Evolutionary conservation across 2,888 invertebrate genomes (phyloP).

Genomic region (Emmelina monodactyla): DNA sequence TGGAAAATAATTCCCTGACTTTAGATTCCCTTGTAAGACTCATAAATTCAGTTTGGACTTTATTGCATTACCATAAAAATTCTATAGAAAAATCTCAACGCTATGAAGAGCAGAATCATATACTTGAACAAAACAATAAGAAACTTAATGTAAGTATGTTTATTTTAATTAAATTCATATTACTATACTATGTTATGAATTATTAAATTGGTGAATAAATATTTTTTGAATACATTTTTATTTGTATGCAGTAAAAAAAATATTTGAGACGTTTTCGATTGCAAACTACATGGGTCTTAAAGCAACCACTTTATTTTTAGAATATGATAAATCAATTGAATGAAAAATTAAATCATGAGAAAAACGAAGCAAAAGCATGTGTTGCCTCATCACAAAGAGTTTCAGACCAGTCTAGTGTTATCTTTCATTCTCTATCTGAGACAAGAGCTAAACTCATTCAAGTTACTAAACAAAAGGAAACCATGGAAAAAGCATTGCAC

Average conservation of each 20-base stretch:
- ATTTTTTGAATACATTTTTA: no score
- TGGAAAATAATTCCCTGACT: slow-evolving; percentile 26
- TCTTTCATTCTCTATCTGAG: slow-evolving; percentile 33
- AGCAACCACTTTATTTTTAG: slow-evolving; percentile 20
- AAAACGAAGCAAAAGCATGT: slow-evolving; percentile 50
- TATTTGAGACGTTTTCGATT: no score
- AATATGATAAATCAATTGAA: slow-evolving; percentile 30
- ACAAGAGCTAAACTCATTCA: slow-evolving; percentile 34
- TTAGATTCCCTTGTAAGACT: slow-evolving; percentile 39
- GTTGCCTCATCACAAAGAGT: slow-evolving; percentile 49
- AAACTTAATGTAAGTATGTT: slow-evolving; percentile 48
- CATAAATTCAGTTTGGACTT: slow-evolving; percentile 43
- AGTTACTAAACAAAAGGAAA: slow-evolving; percentile 44
- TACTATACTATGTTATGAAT: no score
- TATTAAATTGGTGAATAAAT: no score
- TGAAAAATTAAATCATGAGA: slow-evolving; percentile 34
- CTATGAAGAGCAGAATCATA: slow-evolving; percentile 40
- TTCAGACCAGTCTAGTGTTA: slow-evolving; percentile 42
- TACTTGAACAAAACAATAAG: slow-evolving; percentile 43
- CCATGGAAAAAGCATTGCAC: slow-evolving; percentile 34
- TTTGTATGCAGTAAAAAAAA: no score
- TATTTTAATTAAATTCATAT: no score
- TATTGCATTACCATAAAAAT: slow-evolving; percentile 42
- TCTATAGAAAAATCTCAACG: slow-evolving; percentile 30
- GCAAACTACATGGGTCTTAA: no score